These are phyloP conservation scores for Nycticorax nycticorax DNA, from an alignment of 2,113 vertebrate genomes.

Conservation along the genomic window DNA sequence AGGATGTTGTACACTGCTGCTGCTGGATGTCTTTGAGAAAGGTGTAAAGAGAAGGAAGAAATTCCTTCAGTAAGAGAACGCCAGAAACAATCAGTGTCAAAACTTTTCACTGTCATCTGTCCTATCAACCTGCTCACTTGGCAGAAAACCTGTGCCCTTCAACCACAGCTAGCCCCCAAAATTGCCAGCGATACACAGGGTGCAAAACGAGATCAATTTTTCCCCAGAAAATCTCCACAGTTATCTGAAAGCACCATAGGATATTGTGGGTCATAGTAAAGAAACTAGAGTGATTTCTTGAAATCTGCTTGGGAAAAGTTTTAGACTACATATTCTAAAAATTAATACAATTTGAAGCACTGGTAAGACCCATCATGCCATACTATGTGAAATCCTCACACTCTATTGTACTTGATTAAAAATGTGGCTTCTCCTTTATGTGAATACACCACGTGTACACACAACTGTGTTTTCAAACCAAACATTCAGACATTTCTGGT, in stretches of 20 bases:
- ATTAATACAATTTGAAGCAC: background rate
- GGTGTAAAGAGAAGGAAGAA: background rate
- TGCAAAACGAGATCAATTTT: background rate
- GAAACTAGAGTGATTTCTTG: background rate
- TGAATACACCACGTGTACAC: background rate
- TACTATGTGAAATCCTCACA: background rate
- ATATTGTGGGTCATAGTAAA: rapidly evolving
- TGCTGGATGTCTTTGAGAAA: background rate
- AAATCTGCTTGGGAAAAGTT: background rate
- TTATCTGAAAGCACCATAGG: background rate
- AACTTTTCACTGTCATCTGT: no score
- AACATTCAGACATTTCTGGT: background rate
- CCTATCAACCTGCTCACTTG: background rate
- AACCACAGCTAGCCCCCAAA: background rate
- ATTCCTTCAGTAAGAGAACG: background rate
- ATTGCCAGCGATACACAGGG: rapidly evolving
- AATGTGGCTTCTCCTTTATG: background rate
- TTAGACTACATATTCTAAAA: background rate
- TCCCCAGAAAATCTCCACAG: no score
- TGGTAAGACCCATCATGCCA: background rate
- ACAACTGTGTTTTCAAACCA: background rate
- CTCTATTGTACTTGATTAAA: background rate
- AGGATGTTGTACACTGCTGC: background rate
- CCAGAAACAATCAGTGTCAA: background rate
- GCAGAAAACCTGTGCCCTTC: background rate